Conservation (phyloP, 30 jellyfish, hydroid and myxozoan genomes). For the Sanderia malayensis region DNA sequence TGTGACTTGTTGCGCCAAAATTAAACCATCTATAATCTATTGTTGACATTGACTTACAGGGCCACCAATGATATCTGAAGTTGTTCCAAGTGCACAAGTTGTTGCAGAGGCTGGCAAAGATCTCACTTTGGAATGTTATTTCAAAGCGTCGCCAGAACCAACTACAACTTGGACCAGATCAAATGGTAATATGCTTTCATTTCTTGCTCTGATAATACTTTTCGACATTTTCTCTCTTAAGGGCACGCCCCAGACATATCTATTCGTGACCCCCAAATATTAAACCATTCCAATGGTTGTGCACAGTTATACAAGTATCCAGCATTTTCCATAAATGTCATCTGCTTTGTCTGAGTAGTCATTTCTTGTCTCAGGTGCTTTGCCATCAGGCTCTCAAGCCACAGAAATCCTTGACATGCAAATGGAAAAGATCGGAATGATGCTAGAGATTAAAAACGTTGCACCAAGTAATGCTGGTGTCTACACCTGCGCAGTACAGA, state of each 20-base stretch:
- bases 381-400: slow-evolving; percentile 28
- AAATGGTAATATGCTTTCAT: slow-evolving; percentile 19
- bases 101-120: slow-evolving; percentile 38
- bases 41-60: slow-evolving; percentile 11
- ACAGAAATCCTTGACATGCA: slow-evolving; percentile 15
- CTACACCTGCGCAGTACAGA: slow-evolving; percentile 33
- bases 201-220: neutral
- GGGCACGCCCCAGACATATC: neutral
- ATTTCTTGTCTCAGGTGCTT: slow-evolving; percentile 17
- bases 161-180: slow-evolving; percentile 51
- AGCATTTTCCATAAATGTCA: neutral
- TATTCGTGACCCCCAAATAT: neutral
- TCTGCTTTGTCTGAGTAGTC: neutral
- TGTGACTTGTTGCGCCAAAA: too few relatives aligned
- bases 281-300: neutral
- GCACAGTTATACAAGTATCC: neutral
- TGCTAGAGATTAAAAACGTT: slow-evolving; percentile 23
- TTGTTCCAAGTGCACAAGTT: slow-evolving; percentile 30
- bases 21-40: too few relatives aligned
- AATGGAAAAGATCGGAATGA: slow-evolving; percentile 46
- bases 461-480: slow-evolving; percentile 31
- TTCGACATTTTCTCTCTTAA: neutral
- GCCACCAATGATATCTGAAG: slow-evolving; percentile 22
- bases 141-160: slow-evolving; percentile 73
- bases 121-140: slow-evolving; percentile 63